phyloP scores from a whole-genome alignment of 2,888 invertebrate species.

The Amiota minor region DNA sequence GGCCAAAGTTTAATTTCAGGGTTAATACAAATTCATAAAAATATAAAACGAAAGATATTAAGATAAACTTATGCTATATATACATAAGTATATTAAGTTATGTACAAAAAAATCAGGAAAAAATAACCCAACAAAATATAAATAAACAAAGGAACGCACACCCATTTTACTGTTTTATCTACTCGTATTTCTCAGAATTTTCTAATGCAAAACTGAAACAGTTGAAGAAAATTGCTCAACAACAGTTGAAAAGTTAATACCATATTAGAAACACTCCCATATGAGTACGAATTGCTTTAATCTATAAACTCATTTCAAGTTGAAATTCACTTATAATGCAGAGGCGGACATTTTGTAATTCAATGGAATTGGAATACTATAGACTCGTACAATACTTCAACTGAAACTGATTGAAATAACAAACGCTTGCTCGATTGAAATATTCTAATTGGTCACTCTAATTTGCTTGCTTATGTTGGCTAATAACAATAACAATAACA shows the following conservation, averaged over 20 bases:
- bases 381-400: no score
- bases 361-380: no score
- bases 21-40: neutral
- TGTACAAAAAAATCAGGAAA: neutral
- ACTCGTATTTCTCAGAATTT: neutral
- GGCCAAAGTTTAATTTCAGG: constrained; percentile 1
- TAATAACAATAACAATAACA: neutral
- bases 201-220: neutral
- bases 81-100: no score
- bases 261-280: neutral
- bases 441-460: constrained; percentile 10
- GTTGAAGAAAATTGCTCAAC: neutral
- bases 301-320: no score
- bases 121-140: neutral
- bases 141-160: neutral
- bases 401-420: no score
- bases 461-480: neutral
- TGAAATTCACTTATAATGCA: no score
- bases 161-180: neutral
- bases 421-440: constrained; percentile 3
- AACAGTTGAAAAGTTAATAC: neutral
- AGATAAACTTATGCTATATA: neutral
- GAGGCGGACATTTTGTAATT: no score
- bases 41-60: neutral
- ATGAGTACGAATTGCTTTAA: no score